Percentiles rank a stretch among this genome's conserved stretches.
Evolutionary conservation across 2,113 vertebrate species (phyloP).

Genomic region (Perca flavescens): DNA sequence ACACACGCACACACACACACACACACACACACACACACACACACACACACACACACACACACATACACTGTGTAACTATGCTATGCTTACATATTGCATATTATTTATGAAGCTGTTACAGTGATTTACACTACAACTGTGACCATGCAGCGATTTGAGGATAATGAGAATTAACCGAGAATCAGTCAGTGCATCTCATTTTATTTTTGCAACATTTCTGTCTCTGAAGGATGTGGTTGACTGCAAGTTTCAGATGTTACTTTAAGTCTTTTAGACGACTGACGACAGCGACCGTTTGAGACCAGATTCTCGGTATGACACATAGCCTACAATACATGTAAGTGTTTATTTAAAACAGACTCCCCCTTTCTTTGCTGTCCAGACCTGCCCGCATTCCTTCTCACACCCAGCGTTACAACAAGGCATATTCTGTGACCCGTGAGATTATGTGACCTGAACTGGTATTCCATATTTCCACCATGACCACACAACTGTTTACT

Average conservation of each 20-base stretch:
- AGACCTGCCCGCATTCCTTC: constrained; percentile 46
- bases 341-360: not conserved
- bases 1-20: too few relatives aligned
- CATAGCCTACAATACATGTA: too few relatives aligned
- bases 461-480: not conserved
- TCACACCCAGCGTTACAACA: not conserved
- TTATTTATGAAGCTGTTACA: not conserved
- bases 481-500: not conserved
- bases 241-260: constrained; percentile 33
- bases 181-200: constrained; percentile 12
- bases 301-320: not conserved
- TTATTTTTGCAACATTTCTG: not conserved
- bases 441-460: constrained; percentile 4
- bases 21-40: too few relatives aligned
- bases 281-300: not conserved
- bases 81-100: too few relatives aligned
- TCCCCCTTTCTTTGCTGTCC: constrained; percentile 2
- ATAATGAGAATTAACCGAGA: not conserved
- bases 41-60: too few relatives aligned
- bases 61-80: too few relatives aligned
- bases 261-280: not conserved
- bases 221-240: constrained; percentile 62
- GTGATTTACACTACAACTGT: not conserved
- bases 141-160: not conserved
- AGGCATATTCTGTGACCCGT: constrained; percentile 8